These are phyloP conservation scores for Notodonta ziczac DNA, from an alignment of 2,888 invertebrate genomes.

Conservation along the genomic window DNA sequence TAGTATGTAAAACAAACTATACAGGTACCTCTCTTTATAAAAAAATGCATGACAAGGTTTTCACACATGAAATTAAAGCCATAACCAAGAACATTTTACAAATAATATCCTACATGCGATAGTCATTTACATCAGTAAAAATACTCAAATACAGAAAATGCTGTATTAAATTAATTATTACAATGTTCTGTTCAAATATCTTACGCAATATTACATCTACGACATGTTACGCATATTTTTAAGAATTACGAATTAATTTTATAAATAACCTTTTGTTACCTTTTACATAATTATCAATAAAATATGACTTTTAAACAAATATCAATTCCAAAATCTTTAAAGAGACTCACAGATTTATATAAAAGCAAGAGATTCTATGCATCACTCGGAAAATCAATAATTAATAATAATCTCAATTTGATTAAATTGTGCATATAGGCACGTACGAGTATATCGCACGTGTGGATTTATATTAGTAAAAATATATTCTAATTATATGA, in stretches of 20 bases:
- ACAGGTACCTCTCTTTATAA: constrained; percentile 46
- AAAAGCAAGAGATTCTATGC: constrained; percentile 44
- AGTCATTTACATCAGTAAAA: no score
- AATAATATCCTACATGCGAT: no score
- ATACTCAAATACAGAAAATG: neutral
- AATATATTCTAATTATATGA: constrained; percentile 58
- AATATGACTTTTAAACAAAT: constrained; percentile 69
- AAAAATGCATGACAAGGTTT: constrained; percentile 26
- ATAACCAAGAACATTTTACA: constrained; percentile 48
- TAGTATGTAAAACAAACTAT: constrained; percentile 52
- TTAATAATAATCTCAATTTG: constrained; percentile 28
- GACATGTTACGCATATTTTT: constrained; percentile 23
- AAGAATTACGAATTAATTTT: constrained; percentile 45
- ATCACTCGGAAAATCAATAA: constrained; percentile 23
- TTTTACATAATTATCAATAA: constrained; percentile 71
- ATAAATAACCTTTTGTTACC: constrained; percentile 49
- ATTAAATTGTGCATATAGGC: constrained; percentile 1
- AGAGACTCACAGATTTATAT: constrained; percentile 47
- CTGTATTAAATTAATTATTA: constrained; percentile 8
- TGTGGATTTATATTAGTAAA: constrained; percentile 54
- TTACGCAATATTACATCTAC: constrained; percentile 33
- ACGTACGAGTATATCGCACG: constrained; percentile 27
- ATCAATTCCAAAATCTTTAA: constrained; percentile 71
- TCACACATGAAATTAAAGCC: constrained; percentile 58
- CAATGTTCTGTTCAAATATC: constrained; percentile 14